phyloP scores from a whole-genome alignment of 2,113 vertebrate genomes.

The Mustelus asterias region DNA sequence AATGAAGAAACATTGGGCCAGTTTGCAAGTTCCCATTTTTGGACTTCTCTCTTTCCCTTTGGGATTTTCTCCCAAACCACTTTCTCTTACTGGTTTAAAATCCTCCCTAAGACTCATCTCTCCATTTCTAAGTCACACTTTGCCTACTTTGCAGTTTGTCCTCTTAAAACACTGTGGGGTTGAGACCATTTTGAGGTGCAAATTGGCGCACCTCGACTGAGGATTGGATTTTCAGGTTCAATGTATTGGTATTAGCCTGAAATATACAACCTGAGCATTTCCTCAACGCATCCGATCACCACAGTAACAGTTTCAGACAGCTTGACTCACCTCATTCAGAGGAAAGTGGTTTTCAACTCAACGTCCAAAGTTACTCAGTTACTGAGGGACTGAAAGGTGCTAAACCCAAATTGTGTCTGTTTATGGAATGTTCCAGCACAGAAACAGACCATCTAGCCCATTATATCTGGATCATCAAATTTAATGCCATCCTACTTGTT shows the following conservation, averaged over 20 bases:
- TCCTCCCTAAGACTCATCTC: not conserved
- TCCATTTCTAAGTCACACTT: not conserved
- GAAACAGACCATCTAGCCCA: not conserved
- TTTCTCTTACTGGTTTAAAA: not conserved
- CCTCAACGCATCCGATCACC: not conserved
- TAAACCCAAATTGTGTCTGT: no score
- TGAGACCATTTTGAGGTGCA: not conserved
- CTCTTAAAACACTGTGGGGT: not conserved
- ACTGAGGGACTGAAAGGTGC: no score
- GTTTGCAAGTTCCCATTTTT: not conserved
- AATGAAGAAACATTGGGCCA: not conserved
- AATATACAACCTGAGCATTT: not conserved
- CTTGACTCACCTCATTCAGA: no score
- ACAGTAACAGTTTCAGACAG: not conserved
- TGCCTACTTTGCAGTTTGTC: not conserved
- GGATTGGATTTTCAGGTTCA: not conserved
- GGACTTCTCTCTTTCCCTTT: not conserved
- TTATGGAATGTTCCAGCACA: not conserved
- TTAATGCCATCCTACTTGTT: not conserved
- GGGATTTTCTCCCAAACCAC: not conserved
- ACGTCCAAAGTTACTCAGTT: no score
- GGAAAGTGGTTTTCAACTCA: no score
- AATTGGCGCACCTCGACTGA: not conserved
- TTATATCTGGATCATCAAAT: not conserved
- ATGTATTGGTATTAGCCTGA: not conserved